Evolutionary conservation across 2,113 vertebrate genomes (phyloP).

Genomic region (Turdus rufiventris): DNA sequence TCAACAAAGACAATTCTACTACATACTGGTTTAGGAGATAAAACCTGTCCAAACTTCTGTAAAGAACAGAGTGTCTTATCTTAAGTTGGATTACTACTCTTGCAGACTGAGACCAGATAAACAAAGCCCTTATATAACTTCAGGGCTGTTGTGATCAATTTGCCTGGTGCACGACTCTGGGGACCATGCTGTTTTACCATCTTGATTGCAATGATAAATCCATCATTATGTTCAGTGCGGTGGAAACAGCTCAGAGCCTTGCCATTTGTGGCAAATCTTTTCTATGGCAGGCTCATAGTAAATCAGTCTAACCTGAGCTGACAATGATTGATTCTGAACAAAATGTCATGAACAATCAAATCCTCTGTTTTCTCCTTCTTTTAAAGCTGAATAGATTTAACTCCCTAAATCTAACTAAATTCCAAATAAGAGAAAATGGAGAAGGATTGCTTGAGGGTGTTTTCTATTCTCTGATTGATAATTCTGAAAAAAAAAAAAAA

Average conservation of each 20-base stretch:
- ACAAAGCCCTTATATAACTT: constrained; percentile 49
- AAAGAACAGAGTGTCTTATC: constrained; percentile 7
- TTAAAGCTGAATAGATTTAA: constrained; percentile 46
- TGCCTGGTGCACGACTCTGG: constrained; percentile 58
- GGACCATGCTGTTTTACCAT: constrained; percentile 69
- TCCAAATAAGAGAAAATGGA: constrained; percentile 9
- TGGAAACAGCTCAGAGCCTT: constrained; percentile 51
- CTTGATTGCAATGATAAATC: constrained; percentile 74
- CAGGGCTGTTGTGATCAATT: constrained; percentile 69
- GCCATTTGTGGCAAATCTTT: constrained; percentile 58
- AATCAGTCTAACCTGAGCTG: constrained; percentile 65
- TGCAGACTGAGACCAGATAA: constrained; percentile 52
- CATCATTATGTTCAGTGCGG: constrained; percentile 40
- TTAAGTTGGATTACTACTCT: constrained; percentile 9
- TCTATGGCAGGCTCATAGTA: constrained; percentile 48
- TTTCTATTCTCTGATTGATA: neutral
- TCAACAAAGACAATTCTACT: neutral
- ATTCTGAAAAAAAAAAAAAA: neutral
- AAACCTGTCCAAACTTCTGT: constrained; percentile 1
- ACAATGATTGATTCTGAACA: constrained; percentile 69
- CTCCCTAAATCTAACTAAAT: constrained; percentile 38
- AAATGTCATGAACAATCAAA: constrained; percentile 71
- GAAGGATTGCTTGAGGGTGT: neutral
- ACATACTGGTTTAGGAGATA: neutral
- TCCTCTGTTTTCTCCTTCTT: constrained; percentile 29